phyloP scores from a whole-genome alignment of 2,797 vertebrate genomes.

The Coracias cyanogaster region DNA sequence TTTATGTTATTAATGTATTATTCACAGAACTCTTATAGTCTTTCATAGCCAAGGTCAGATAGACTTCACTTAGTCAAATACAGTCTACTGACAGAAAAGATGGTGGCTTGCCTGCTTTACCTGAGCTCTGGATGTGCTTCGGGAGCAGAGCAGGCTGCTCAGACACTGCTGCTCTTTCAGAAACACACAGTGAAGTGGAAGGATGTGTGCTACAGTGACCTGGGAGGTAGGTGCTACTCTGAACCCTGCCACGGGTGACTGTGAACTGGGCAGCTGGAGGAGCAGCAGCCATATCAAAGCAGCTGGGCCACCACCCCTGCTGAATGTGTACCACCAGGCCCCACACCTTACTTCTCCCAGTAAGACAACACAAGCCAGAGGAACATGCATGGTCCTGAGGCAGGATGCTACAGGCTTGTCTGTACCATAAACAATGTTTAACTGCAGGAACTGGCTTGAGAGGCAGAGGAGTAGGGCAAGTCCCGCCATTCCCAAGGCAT shows the following conservation, averaged over 20 bases:
- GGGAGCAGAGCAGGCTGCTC: not conserved
- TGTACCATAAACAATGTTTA: not conserved
- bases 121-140: fast-evolving
- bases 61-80: not conserved
- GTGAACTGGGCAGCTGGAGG: not conserved
- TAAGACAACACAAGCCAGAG: not conserved
- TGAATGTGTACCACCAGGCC: fast-evolving
- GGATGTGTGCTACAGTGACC: fast-evolving
- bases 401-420: not conserved
- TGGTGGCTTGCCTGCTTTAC: not conserved
- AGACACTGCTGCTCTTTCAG: not conserved
- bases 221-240: not conserved
- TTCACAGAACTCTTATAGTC: not conserved
- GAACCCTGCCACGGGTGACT: too few relatives aligned
- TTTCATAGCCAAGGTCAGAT: not conserved
- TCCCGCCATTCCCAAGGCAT: not conserved
- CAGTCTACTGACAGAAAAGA: not conserved
- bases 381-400: fast-evolving
- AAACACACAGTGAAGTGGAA: fast-evolving
- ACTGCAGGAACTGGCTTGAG: not conserved
- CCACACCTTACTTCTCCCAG: fast-evolving
- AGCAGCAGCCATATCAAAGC: not conserved
- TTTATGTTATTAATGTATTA: not conserved
- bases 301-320: fast-evolving
- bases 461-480: not conserved